phyloP scores from a whole-genome alignment of 2,888 invertebrate species.

The Dyspetes luteomarginatus region DNA sequence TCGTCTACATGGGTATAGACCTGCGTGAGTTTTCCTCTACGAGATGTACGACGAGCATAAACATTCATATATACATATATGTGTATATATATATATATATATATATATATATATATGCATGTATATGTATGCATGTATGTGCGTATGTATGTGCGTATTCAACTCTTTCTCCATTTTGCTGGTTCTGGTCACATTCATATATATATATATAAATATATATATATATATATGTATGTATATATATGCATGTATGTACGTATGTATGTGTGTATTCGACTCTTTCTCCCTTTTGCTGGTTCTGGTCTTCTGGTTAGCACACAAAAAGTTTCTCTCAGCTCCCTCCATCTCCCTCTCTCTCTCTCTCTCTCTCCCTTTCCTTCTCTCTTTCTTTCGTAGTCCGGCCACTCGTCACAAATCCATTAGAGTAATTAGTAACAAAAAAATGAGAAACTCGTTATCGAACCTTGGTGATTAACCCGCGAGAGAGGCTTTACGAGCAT shows the following conservation, averaged over 20 bases:
- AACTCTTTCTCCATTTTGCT: slow-evolving; percentile 28
- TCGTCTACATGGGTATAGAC: slow-evolving; percentile 38
- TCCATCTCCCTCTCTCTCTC: not conserved
- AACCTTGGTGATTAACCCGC: slow-evolving; percentile 64
- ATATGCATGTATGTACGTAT: not conserved
- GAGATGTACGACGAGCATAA: slow-evolving; percentile 18
- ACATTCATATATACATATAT: not conserved
- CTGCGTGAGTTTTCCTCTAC: slow-evolving; percentile 34
- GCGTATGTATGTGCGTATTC: not conserved
- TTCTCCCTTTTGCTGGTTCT: slow-evolving; percentile 39
- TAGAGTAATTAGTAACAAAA: slow-evolving; percentile 66
- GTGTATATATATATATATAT: not conserved
- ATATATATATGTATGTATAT: not conserved
- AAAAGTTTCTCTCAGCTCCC: slow-evolving; percentile 34
- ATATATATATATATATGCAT: no score
- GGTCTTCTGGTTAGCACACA: slow-evolving; percentile 42
- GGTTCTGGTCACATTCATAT: slow-evolving; percentile 18
- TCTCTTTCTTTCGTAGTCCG: slow-evolving; percentile 14
- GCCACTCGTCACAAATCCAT: slow-evolving; percentile 68
- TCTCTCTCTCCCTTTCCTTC: slow-evolving; percentile 9
- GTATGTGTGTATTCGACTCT: slow-evolving; percentile 8
- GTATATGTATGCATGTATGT: not conserved
- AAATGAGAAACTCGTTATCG: slow-evolving; percentile 65
- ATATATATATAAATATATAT: not conserved
- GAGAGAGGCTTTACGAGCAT: slow-evolving; percentile 65